phyloP scores from a whole-genome alignment of 2,888 invertebrate genomes.

The Hypomecis punctinalis region DNA sequence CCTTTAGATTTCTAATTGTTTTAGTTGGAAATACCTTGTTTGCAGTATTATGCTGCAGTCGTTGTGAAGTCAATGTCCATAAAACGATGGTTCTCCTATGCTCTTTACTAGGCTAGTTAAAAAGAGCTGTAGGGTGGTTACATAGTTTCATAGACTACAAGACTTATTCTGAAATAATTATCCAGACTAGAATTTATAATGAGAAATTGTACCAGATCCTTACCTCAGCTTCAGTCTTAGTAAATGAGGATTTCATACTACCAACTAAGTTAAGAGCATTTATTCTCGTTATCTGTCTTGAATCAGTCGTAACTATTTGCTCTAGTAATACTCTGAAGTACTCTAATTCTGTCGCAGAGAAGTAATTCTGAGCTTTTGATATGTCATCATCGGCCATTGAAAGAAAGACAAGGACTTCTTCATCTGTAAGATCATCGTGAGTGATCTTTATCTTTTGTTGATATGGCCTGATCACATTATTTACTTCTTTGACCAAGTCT shows the following conservation, averaged over 20 bases:
- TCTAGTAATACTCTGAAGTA: constrained; percentile 73
- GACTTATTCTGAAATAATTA: background rate
- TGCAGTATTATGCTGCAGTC: no score
- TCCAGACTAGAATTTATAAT: background rate
- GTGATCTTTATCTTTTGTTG: constrained; percentile 72
- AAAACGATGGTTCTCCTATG: no score
- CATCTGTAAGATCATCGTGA: constrained; percentile 68
- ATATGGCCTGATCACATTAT: constrained; percentile 65
- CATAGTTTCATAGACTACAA: no score
- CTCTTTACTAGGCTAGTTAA: no score
- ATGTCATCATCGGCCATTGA: constrained; percentile 71
- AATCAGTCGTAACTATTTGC: constrained; percentile 72
- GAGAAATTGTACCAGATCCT: constrained; percentile 37
- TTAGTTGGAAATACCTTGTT: no score
- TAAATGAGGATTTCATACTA: constrained; percentile 66
- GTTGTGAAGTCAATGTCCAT: no score
- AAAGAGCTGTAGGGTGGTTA: no score
- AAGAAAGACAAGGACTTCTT: constrained; percentile 70
- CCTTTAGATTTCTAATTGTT: no score
- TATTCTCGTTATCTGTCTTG: constrained; percentile 68
- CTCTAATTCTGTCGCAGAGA: constrained; percentile 68
- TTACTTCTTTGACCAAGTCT: constrained; percentile 67
- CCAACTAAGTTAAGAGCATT: constrained; percentile 72
- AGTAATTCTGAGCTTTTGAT: constrained; percentile 72
- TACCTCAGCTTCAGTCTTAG: constrained; percentile 75